A percentile compares a stretch with the other conserved stretches of the same genome.
Evolutionary conservation across 2,888 invertebrate genomes (phyloP).

Genomic region (Polylopha cassiicola): DNA sequence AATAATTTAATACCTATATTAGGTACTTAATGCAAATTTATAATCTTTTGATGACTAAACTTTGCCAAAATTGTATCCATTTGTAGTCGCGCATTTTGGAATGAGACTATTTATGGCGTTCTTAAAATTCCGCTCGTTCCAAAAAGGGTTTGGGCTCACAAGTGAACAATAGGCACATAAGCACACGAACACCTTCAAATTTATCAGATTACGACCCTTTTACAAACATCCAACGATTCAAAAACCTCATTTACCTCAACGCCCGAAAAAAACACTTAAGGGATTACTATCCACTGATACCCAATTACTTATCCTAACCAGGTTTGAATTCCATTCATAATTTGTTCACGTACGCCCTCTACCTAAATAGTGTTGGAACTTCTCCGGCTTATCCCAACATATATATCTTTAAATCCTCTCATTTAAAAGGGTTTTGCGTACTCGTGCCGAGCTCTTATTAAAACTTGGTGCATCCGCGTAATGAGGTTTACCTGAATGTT

Average conservation of each 20-base stretch:
- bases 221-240: slow-evolving; percentile 10
- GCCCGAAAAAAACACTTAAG: slow-evolving; percentile 10
- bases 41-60: too few species aligned
- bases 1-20: too few species aligned
- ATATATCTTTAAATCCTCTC: slow-evolving; percentile 47
- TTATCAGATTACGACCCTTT: too few species aligned
- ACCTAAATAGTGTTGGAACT: slow-evolving; percentile 39
- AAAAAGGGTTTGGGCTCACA: too few species aligned
- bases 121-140: too few species aligned
- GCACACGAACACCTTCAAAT: too few species aligned
- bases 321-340: slow-evolving; percentile 44
- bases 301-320: slow-evolving; percentile 12
- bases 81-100: too few species aligned
- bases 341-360: slow-evolving; percentile 33
- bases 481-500: slow-evolving; percentile 9
- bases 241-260: too few species aligned
- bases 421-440: slow-evolving; percentile 43
- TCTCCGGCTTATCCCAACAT: slow-evolving; percentile 38
- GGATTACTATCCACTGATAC: slow-evolving; percentile 8
- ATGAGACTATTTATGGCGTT: too few species aligned
- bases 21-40: too few species aligned
- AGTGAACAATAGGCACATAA: too few species aligned
- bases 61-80: too few species aligned
- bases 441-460: slow-evolving; percentile 25
- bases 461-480: slow-evolving; percentile 16